These are phyloP conservation scores for Ambastaia sidthimunki DNA, from an alignment of 2,797 vertebrate species.

Conservation along the genomic window DNA sequence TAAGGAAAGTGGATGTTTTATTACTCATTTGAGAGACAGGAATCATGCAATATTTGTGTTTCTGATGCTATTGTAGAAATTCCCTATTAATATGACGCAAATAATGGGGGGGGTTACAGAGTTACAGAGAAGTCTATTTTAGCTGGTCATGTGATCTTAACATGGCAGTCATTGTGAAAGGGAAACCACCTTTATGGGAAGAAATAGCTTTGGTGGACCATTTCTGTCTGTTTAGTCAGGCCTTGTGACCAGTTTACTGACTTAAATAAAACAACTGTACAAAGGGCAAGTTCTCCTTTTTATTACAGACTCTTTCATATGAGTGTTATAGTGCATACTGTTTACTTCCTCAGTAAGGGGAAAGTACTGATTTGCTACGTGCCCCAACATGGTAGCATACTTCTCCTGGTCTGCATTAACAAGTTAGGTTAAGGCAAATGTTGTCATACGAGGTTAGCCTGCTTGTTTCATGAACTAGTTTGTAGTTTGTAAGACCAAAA, in stretches of 20 bases:
- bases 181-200: not conserved
- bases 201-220: not conserved
- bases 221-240: conserved; percentile 14
- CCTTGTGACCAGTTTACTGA: conserved; percentile 29
- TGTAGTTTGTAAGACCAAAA: not conserved
- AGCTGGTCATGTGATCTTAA: not conserved
- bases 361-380: conserved; percentile 23
- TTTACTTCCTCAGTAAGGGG: not conserved
- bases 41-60: not conserved
- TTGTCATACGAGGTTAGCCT: not conserved
- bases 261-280: conserved; percentile 3
- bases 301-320: not conserved
- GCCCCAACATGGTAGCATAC: conserved; percentile 24
- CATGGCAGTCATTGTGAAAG: not conserved
- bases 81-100: not conserved
- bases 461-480: not conserved
- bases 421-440: not conserved
- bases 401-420: not conserved
- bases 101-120: not conserved
- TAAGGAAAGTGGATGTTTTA: not conserved
- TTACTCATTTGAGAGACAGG: not conserved
- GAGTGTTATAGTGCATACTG: not conserved
- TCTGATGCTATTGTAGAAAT: not conserved
- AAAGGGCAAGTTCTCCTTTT: conserved; percentile 20
- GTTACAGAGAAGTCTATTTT: not conserved